Percentiles rank a stretch among this genome's conserved stretches.
Evolutionary conservation across 2,113 vertebrate species (phyloP).

Genomic region (Mixornis gularis): DNA sequence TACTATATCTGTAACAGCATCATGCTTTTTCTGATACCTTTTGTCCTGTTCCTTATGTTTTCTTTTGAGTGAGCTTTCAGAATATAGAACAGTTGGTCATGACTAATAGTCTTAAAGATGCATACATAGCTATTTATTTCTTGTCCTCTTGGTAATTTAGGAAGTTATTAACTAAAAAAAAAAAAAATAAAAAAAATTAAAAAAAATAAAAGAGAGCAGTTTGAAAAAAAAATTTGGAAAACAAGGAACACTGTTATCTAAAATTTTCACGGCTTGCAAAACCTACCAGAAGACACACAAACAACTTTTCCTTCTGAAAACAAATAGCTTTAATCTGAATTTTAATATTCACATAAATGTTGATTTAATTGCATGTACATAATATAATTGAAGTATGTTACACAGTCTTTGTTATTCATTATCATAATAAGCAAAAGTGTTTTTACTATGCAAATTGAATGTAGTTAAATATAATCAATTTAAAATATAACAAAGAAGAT

Average conservation of each 20-base stretch:
- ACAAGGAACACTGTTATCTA: neutral
- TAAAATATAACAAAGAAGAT: constrained; percentile 31
- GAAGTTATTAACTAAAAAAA: neutral
- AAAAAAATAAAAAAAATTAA: neutral
- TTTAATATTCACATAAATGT: neutral
- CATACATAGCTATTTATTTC: neutral
- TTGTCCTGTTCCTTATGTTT: neutral
- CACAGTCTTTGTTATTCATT: constrained; percentile 16
- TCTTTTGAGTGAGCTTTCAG: neutral
- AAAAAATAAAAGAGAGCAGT: too few relatives aligned
- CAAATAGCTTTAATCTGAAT: neutral
- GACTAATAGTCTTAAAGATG: constrained; percentile 32
- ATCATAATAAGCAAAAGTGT: constrained; percentile 21
- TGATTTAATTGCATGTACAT: neutral
- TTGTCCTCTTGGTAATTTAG: neutral
- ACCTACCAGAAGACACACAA: neutral
- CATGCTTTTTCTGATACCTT: neutral
- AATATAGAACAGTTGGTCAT: constrained; percentile 27
- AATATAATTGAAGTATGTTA: constrained; percentile 16
- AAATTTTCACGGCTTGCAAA: neutral
- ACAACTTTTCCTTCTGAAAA: neutral
- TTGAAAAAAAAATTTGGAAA: neutral
- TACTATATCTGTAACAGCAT: neutral
- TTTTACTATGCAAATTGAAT: constrained; percentile 62
- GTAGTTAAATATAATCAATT: constrained; percentile 46